Percentiles rank a stretch among this genome's conserved stretches.
Conservation (phyloP, 2,797 vertebrate genomes). For the Mionectes olivaceus region DNA sequence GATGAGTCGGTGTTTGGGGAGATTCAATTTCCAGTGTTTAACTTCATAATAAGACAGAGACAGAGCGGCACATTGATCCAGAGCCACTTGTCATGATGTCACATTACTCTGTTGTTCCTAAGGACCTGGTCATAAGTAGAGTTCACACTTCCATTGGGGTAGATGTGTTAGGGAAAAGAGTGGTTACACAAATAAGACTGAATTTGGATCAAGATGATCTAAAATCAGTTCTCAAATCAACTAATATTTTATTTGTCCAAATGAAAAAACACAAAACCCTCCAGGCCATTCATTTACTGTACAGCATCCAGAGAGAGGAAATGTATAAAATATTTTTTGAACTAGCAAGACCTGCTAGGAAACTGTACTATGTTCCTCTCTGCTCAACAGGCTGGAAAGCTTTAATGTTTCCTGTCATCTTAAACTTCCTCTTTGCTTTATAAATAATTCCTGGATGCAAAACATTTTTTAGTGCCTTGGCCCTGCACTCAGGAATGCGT, state of each 20-base stretch:
- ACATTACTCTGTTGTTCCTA: not conserved
- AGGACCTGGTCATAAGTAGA: not conserved
- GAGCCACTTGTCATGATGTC: not conserved
- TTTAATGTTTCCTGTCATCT: slow-evolving; percentile 44
- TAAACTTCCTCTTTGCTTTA: slow-evolving; percentile 43
- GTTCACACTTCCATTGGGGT: not conserved
- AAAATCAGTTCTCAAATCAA: not conserved
- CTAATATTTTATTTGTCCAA: not conserved
- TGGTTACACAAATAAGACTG: not conserved
- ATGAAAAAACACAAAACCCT: not conserved
- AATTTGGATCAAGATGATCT: not conserved
- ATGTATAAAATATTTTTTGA: not conserved
- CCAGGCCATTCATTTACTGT: not conserved
- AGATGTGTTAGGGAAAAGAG: not conserved
- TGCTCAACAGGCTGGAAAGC: slow-evolving; percentile 25
- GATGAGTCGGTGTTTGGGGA: not conserved
- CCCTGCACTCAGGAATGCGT: not conserved
- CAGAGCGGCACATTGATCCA: not conserved
- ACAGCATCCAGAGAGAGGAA: not conserved
- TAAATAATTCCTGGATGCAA: slow-evolving; percentile 55
- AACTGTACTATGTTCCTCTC: not conserved
- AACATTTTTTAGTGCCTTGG: slow-evolving; percentile 13
- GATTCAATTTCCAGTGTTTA: not conserved
- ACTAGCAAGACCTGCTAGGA: slow-evolving; percentile 1
- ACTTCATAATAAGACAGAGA: not conserved